Percentiles rank a stretch among this genome's conserved stretches.
Conservation (phyloP, 2,888 invertebrate genomes). For the Chymomyza amoena region DNA sequence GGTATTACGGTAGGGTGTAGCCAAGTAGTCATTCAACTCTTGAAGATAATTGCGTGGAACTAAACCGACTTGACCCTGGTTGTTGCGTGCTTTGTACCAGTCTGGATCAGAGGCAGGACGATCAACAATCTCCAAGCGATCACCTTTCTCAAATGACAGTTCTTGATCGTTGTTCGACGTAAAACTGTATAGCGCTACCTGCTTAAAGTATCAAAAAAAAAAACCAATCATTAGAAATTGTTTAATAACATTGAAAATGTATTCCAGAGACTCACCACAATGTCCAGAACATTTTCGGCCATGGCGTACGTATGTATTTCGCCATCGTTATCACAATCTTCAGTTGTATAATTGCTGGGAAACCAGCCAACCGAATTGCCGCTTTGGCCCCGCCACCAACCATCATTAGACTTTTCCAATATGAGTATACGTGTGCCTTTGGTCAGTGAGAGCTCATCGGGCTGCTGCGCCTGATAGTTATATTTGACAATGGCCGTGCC, state of each 20-base stretch:
- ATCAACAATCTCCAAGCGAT: constrained; percentile 96
- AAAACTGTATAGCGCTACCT: constrained; percentile 95
- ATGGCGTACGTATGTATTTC: constrained; percentile 95
- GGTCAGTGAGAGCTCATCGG: constrained; percentile 95
- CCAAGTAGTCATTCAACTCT: constrained; percentile 93
- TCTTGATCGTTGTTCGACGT: constrained; percentile 97
- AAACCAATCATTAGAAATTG: not conserved
- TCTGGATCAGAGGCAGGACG: constrained; percentile 98
- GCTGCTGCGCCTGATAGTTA: constrained; percentile 95
- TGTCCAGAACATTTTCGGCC: constrained; percentile 96
- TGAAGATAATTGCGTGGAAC: constrained; percentile 97
- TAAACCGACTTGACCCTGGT: constrained; percentile 93
- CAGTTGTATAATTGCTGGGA: constrained; percentile 98
- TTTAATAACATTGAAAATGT: not conserved
- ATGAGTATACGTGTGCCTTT: constrained; percentile 97
- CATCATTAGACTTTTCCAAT: constrained; percentile 98
- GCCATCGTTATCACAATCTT: constrained; percentile 91
- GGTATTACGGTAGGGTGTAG: constrained; percentile 86
- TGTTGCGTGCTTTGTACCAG: constrained; percentile 97
- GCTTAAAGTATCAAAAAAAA: constrained; percentile 26
- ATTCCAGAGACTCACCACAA: constrained; percentile 83
- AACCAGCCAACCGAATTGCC: constrained; percentile 88
- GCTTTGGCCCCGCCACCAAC: constrained; percentile 98
- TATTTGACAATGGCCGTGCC: constrained; percentile 96
- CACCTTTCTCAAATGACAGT: constrained; percentile 97